phyloP scores from a whole-genome alignment of 2,888 invertebrate genomes.

The Cantharis rustica region DNA sequence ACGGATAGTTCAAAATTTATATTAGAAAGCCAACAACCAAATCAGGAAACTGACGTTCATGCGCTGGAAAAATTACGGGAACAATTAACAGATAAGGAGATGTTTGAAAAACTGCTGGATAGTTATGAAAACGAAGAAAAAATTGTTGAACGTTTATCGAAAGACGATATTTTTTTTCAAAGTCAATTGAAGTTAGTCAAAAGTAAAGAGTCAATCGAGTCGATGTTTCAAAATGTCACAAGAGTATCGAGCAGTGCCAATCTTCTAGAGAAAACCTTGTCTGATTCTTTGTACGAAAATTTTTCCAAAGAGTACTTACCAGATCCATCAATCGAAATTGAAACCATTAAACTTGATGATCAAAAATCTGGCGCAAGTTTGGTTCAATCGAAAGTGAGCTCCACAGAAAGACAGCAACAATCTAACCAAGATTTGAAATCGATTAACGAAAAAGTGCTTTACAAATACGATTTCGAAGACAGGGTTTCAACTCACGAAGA shows the following conservation, averaged over 20 bases:
- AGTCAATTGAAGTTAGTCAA: slow-evolving; percentile 17
- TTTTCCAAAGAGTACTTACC: no score
- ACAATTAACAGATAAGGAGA: slow-evolving; percentile 38
- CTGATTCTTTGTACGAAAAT: neutral
- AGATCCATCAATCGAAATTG: neutral
- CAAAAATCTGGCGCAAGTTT: neutral
- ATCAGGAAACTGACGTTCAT: neutral
- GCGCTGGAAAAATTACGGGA: slow-evolving; percentile 5
- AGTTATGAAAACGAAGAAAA: slow-evolving; percentile 41
- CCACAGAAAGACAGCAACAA: neutral
- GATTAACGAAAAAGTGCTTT: neutral
- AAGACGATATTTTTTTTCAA: slow-evolving; percentile 38
- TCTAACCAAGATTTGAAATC: neutral
- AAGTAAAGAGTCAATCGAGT: slow-evolving; percentile 9
- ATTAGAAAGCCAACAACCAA: neutral
- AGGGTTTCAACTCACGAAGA: neutral
- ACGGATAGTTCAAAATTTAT: neutral
- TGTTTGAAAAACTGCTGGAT: slow-evolving; percentile 39
- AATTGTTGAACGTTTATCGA: slow-evolving; percentile 37
- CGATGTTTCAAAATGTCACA: neutral
- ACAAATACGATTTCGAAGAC: neutral
- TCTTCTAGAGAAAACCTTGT: neutral
- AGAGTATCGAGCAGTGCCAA: neutral
- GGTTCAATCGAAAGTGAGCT: neutral
- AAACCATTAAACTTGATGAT: neutral